These are phyloP conservation scores for Lineus longissimus DNA, from an alignment of 1,140 invertebrate genomes.

Conservation along the genomic window DNA sequence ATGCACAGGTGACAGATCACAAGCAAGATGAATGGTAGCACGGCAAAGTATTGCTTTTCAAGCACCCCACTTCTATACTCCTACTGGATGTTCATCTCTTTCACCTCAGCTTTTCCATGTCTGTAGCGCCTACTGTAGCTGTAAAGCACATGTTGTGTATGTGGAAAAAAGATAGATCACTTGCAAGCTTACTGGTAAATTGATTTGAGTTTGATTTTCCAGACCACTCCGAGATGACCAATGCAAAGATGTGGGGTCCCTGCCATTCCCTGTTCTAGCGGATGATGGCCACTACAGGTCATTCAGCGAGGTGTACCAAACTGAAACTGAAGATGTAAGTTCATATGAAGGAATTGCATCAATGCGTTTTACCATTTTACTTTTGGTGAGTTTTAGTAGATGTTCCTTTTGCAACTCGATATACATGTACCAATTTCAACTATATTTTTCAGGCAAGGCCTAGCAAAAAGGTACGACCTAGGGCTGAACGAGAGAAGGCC, in stretches of 20 bases:
- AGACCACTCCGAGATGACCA: constrained; percentile 1
- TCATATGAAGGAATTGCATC: neutral
- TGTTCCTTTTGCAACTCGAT: neutral
- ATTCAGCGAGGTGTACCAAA: neutral
- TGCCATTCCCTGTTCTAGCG: neutral
- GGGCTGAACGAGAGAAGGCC: neutral
- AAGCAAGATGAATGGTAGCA: too few relatives aligned
- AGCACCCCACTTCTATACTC: too few relatives aligned
- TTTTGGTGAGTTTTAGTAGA: too few relatives aligned
- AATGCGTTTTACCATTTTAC: too few relatives aligned
- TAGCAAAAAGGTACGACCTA: neutral
- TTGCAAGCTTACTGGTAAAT: too few relatives aligned
- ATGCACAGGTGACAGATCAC: too few relatives aligned
- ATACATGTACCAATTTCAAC: neutral
- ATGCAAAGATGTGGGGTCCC: neutral
- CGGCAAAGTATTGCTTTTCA: too few relatives aligned
- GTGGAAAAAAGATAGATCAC: too few relatives aligned
- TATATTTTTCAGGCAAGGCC: neutral
- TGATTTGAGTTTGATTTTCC: neutral
- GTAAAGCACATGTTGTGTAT: too few relatives aligned
- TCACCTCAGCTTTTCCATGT: too few relatives aligned
- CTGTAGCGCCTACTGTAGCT: too few relatives aligned
- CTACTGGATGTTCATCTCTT: too few relatives aligned
- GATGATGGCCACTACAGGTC: neutral
- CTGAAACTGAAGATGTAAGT: neutral